These are phyloP conservation scores for Lophotis ruficrista DNA, from an alignment of 2,113 vertebrate genomes.

Conservation along the genomic window DNA sequence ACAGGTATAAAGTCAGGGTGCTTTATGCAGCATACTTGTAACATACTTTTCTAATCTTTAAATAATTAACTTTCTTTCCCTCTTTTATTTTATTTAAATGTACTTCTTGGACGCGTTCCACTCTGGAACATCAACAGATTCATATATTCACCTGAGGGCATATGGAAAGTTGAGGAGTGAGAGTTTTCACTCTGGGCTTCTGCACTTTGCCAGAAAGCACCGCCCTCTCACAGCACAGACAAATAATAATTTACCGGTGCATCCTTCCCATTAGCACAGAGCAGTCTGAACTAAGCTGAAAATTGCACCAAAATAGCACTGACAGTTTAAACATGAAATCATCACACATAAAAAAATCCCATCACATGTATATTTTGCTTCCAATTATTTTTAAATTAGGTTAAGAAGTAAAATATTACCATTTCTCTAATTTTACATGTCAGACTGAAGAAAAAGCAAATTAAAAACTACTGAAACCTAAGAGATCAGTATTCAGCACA, in stretches of 20 bases:
- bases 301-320: neutral
- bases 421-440: neutral
- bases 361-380: neutral
- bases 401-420: neutral
- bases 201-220: neutral
- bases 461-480: neutral
- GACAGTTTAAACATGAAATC: neutral
- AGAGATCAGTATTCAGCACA: neutral
- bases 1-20: neutral
- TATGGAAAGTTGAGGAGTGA: neutral
- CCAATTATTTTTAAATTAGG: neutral
- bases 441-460: neutral
- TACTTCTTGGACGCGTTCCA: neutral
- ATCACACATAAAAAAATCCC: neutral
- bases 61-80: neutral
- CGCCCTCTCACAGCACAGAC: neutral
- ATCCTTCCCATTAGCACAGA: neutral
- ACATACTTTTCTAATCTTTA: neutral
- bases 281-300: neutral
- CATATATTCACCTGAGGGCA: neutral
- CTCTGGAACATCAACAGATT: neutral
- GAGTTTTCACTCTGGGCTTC: neutral
- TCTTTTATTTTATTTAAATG: neutral
- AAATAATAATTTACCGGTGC: neutral
- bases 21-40: neutral